phyloP scores from a whole-genome alignment of 2,888 invertebrate species.

The Conops quadrifasciatus region DNA sequence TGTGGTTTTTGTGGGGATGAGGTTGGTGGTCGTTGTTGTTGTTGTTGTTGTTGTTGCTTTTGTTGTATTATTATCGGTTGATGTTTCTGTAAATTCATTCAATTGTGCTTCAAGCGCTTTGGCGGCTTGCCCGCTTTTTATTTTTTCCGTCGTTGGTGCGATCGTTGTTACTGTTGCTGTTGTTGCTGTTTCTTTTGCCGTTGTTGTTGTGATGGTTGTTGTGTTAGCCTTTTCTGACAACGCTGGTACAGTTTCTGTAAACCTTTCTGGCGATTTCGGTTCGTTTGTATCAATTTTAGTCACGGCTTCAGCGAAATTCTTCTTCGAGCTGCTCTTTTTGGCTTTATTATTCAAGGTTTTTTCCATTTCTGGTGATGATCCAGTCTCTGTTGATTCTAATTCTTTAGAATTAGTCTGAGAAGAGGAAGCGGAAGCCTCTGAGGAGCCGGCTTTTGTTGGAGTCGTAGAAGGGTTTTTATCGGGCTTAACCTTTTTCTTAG shows the following conservation, averaged over 20 bases:
- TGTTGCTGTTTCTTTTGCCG: conserved; percentile 42
- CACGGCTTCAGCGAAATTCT: background rate
- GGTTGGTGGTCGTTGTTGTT: conserved; percentile 38
- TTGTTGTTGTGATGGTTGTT: conserved; percentile 40
- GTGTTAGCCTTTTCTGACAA: conserved; percentile 41
- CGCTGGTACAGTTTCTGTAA: conserved; percentile 36
- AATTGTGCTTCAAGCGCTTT: conserved; percentile 62
- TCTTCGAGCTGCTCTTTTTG: background rate
- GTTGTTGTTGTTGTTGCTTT: conserved; percentile 43
- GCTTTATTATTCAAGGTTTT: conserved; percentile 1
- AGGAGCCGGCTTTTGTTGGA: too few relatives aligned
- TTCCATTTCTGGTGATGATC: background rate
- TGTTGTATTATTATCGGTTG: conserved; percentile 43
- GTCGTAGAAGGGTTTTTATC: too few relatives aligned
- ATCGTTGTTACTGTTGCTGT: conserved; percentile 42
- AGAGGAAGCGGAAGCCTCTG: too few relatives aligned
- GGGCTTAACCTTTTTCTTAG: background rate
- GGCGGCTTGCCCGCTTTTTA: conserved; percentile 62
- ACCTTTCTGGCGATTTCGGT: background rate
- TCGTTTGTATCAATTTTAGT: background rate
- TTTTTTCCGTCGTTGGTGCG: conserved; percentile 57
- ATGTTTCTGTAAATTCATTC: conserved; percentile 47
- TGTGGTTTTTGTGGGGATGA: conserved; percentile 39
- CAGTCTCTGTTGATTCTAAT: too few relatives aligned
- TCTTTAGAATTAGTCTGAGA: too few relatives aligned